Conservation (phyloP, 2,113 vertebrate species). For the Lethenteron reissneri region DNA sequence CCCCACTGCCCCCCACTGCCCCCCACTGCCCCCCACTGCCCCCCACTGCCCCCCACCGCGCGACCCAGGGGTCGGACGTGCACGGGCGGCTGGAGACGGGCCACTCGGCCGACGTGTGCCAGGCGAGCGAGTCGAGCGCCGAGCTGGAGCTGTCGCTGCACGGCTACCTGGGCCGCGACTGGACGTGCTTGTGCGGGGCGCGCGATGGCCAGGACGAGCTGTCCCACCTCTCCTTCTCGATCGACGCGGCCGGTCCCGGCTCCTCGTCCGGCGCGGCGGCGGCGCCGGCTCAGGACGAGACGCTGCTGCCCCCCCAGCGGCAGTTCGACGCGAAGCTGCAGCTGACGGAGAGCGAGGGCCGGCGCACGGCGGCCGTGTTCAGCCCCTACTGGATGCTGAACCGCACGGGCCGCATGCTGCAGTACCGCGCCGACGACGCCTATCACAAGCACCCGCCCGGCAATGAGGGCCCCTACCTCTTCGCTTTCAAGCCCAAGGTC, state of each 20-base stretch:
- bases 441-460: conserved; percentile 67
- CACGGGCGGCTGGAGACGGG: conserved; percentile 1
- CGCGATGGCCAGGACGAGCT: neutral
- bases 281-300: neutral
- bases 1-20: too few relatives aligned
- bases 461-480: conserved; percentile 54
- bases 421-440: conserved; percentile 59
- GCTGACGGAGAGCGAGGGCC: conserved; percentile 16
- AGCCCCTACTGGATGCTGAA: conserved; percentile 96
- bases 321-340: conserved; percentile 23
- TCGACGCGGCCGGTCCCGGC: neutral
- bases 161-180: neutral
- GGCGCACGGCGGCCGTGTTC: conserved; percentile 43
- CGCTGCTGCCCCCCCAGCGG: too few relatives aligned
- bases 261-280: neutral
- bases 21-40: too few relatives aligned
- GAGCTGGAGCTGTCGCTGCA: neutral
- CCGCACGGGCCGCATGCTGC: conserved; percentile 66
- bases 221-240: neutral
- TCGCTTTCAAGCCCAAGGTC: conserved; percentile 79
- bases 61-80: too few relatives aligned
- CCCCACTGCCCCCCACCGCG: too few relatives aligned
- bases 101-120: conserved; percentile 2
- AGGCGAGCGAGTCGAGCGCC: neutral
- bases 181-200: neutral